Conservation (phyloP, 2,113 vertebrate species). For the Chamaea fasciata region DNA sequence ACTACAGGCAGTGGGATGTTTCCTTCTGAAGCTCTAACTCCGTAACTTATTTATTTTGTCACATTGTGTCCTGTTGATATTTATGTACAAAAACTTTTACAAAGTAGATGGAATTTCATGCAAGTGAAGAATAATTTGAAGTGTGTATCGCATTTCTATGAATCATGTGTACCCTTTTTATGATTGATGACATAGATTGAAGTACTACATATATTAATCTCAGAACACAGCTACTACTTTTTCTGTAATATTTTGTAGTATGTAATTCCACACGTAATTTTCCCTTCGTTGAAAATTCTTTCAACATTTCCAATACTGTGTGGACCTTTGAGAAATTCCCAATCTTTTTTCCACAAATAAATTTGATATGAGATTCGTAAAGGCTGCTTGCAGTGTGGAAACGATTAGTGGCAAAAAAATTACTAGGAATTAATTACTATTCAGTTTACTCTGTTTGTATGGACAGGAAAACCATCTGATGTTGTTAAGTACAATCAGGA, state of each 20-base stretch:
- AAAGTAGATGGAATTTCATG: not conserved
- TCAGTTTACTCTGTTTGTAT: not conserved
- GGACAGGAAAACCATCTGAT: not conserved
- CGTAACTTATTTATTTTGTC: not conserved
- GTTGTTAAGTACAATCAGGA: not conserved
- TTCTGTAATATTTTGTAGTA: not conserved
- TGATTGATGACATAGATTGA: not conserved
- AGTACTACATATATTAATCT: not conserved
- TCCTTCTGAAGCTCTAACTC: not conserved
- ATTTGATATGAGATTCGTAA: not conserved
- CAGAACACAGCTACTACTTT: not conserved
- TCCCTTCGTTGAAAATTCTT: not conserved
- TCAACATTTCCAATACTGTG: not conserved
- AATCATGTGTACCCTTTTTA: fast-evolving
- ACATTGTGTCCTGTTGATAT: not conserved
- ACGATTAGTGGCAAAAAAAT: not conserved
- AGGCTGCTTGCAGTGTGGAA: not conserved
- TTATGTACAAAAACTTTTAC: not conserved
- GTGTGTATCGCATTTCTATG: not conserved
- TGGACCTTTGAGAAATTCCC: not conserved
- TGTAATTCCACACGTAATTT: not conserved
- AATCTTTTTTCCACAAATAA: not conserved
- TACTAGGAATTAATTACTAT: not conserved
- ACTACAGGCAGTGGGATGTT: not conserved
- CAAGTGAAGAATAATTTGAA: not conserved